Evolutionary conservation across 53 echinoderm and acorn worm genomes (phyloP).

Genomic region (Glandiceps talaboti): DNA sequence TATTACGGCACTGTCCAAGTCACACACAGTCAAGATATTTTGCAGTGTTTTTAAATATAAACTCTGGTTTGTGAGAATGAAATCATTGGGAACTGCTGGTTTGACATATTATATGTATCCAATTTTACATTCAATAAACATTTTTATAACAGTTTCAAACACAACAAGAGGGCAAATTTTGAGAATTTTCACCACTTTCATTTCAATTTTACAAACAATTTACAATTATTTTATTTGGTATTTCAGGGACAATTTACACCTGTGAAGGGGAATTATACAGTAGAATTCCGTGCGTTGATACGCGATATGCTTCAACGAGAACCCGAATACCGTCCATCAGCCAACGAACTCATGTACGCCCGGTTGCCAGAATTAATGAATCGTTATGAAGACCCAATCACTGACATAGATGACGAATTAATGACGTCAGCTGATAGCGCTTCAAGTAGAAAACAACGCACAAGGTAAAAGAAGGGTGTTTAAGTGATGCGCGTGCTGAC

Average conservation of each 20-base stretch:
- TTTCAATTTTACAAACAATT: too few relatives aligned
- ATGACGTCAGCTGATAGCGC: conserved; percentile 39
- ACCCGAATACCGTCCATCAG: conserved; percentile 92
- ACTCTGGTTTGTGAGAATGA: too few relatives aligned
- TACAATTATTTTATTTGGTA: too few relatives aligned
- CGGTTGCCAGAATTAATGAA: conserved; percentile 61
- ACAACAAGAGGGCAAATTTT: too few relatives aligned
- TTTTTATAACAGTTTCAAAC: too few relatives aligned
- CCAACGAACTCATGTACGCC: conserved; percentile 71
- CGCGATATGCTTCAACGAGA: conserved; percentile 95
- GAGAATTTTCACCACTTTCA: too few relatives aligned
- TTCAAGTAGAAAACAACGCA: conserved; percentile 43
- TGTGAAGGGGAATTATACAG: conserved; percentile 86
- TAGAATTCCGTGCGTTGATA: conserved; percentile 82
- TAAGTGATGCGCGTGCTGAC: background rate
- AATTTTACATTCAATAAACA: too few relatives aligned
- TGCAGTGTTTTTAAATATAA: too few relatives aligned
- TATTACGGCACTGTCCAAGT: too few relatives aligned
- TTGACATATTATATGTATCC: too few relatives aligned
- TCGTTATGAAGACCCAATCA: conserved; percentile 60
- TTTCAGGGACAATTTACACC: conserved; percentile 91
- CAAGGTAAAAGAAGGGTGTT: conserved; percentile 32
- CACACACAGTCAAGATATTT: too few relatives aligned
- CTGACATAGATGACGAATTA: conserved; percentile 71
- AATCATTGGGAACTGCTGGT: too few relatives aligned